Evolutionary conservation across 2,888 invertebrate species (phyloP).

Genomic region (Schizaphis graminum): DNA sequence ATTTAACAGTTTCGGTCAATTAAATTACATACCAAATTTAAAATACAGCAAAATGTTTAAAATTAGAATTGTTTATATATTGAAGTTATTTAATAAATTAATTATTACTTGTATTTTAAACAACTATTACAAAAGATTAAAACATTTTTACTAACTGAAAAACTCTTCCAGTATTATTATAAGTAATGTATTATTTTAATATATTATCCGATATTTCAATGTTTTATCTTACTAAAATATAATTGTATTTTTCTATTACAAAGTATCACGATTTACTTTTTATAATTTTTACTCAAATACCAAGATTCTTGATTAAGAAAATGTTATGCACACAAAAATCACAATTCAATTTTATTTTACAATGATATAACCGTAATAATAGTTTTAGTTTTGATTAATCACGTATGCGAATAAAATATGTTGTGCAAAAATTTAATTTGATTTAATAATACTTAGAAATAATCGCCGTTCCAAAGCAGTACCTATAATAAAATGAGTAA

Average conservation of each 20-base stretch:
- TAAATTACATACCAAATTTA: not conserved
- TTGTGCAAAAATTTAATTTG: not conserved
- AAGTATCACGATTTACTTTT: not conserved
- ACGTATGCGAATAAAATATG: not conserved
- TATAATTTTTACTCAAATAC: not conserved
- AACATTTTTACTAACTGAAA: not conserved
- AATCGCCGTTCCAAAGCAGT: not conserved
- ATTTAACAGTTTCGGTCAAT: not conserved
- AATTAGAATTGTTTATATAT: not conserved
- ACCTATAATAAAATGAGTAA: not conserved
- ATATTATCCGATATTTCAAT: not conserved
- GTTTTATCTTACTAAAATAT: not conserved
- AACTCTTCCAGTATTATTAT: not conserved
- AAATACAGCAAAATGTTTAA: not conserved
- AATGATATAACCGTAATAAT: not conserved
- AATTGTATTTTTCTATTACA: not conserved
- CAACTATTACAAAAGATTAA: not conserved
- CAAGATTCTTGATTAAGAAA: not conserved
- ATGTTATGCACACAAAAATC: not conserved
- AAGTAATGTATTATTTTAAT: not conserved
- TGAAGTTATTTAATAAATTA: not conserved
- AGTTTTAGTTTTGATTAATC: not conserved
- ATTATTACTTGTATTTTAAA: not conserved
- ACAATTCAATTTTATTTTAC: not conserved
- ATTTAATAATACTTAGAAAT: not conserved